Conservation (phyloP, 2,888 invertebrate genomes). For the Stegophylla sp. region DNA sequence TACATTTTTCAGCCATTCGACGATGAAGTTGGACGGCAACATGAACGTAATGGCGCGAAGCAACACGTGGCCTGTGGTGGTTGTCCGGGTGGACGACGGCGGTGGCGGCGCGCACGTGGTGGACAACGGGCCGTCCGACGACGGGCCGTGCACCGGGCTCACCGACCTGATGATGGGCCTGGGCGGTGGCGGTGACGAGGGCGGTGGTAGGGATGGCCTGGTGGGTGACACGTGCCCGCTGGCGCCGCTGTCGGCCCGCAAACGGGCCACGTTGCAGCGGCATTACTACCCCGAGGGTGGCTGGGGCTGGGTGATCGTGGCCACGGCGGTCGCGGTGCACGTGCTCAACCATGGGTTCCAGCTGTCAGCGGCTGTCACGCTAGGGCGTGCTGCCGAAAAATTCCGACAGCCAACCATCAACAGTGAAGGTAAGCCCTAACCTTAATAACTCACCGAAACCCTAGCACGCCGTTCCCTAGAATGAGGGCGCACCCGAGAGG, state of each 20-base stretch:
- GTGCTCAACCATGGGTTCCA: constrained; percentile 79
- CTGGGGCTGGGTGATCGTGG: constrained; percentile 84
- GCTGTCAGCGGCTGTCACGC: constrained; percentile 71
- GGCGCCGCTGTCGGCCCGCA: constrained; percentile 68
- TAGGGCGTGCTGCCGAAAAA: constrained; percentile 70
- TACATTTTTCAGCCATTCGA: no score
- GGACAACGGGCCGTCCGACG: constrained; percentile 47
- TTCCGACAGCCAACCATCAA: constrained; percentile 60
- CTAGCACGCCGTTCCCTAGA: no score
- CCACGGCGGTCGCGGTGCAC: constrained; percentile 77
- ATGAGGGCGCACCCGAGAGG: no score
- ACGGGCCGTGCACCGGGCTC: constrained; percentile 63
- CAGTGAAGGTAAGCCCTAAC: constrained; percentile 60
- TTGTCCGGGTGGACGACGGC: constrained; percentile 60
- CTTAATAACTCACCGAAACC: no score
- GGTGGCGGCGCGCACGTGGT: constrained; percentile 21
- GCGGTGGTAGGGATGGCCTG: neutral
- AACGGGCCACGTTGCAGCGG: constrained; percentile 69
- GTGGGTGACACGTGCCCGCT: constrained; percentile 66
- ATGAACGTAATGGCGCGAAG: constrained; percentile 60
- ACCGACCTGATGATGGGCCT: constrained; percentile 8
- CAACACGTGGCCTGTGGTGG: constrained; percentile 62
- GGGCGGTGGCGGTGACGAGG: neutral
- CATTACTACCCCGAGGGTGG: constrained; percentile 88
- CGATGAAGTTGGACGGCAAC: constrained; percentile 50